Conservation (phyloP, 2,797 vertebrate genomes). For the Danio choprae region DNA sequence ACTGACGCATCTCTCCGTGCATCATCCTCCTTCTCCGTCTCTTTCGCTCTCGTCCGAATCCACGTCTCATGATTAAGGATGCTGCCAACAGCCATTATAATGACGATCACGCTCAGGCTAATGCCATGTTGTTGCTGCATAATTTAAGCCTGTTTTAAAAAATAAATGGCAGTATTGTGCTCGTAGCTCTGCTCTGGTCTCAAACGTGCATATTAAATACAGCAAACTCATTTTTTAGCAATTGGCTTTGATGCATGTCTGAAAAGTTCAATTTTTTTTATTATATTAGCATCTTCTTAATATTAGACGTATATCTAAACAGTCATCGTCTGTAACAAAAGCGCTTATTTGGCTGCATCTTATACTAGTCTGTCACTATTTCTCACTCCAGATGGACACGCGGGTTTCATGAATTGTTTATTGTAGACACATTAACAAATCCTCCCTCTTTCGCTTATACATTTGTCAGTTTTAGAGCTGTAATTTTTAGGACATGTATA, state of each 20-base stretch:
- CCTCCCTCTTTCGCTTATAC: not conserved
- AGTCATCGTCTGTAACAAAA: not conserved
- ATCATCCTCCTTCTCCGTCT: conserved; percentile 71
- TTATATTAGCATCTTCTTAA: conserved; percentile 31
- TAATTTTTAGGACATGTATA: not conserved
- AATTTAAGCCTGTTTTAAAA: conserved; percentile 48
- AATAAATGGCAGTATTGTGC: conserved; percentile 16
- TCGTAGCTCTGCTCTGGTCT: conserved; percentile 9
- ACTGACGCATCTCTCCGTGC: conserved; percentile 66
- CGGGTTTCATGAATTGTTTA: conserved; percentile 33
- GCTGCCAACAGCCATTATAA: conserved; percentile 33
- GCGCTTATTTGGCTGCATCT: conserved; percentile 17
- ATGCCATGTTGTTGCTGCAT: conserved; percentile 42
- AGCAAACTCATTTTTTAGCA: conserved; percentile 6
- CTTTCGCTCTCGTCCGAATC: conserved; percentile 68
- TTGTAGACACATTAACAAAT: not conserved
- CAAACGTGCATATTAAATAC: not conserved
- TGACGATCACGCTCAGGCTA: conserved; percentile 34
- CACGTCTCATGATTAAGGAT: conserved; percentile 22
- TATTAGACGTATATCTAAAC: conserved; percentile 27
- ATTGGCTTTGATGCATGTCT: conserved; percentile 16
- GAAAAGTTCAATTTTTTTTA: not conserved
- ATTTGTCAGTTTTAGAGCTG: conserved; percentile 2
- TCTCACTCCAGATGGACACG: conserved; percentile 29
- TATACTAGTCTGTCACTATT: conserved; percentile 18